Conservation (phyloP, 2,113 vertebrate genomes). For the Scortum barcoo region DNA sequence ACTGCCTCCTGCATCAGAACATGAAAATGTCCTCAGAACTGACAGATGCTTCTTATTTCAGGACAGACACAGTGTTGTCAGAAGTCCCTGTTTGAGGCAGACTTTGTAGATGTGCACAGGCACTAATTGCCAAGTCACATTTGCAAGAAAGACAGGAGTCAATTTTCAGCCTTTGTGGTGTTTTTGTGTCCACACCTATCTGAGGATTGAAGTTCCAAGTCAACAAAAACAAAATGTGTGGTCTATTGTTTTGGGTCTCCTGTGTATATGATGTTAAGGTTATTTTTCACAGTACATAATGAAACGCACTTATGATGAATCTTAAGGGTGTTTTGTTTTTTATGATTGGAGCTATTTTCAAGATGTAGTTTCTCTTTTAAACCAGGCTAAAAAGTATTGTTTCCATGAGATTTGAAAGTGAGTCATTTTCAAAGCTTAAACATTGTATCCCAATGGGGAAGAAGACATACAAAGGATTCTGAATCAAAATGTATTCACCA, state of each 20-base stretch:
- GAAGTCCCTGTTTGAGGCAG: conserved; percentile 83
- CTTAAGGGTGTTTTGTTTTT: conserved; percentile 79
- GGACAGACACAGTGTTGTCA: conserved; percentile 82
- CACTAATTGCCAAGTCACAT: conserved; percentile 87
- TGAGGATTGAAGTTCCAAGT: conserved; percentile 77
- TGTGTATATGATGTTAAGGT: conserved; percentile 79
- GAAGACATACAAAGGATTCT: conserved; percentile 75
- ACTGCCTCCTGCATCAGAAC: conserved; percentile 82
- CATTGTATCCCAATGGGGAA: conserved; percentile 70
- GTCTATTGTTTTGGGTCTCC: conserved; percentile 75
- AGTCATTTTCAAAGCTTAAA: conserved; percentile 80
- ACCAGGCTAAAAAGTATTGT: conserved; percentile 72
- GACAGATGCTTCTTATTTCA: conserved; percentile 87
- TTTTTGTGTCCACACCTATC: conserved; percentile 79
- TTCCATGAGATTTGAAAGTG: conserved; percentile 79
- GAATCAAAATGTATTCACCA: conserved; percentile 80
- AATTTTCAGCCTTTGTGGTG: conserved; percentile 79
- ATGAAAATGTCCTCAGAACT: conserved; percentile 87
- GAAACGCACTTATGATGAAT: conserved; percentile 76
- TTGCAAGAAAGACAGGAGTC: conserved; percentile 81
- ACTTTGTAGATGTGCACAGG: conserved; percentile 83
- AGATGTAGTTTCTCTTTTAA: conserved; percentile 77
- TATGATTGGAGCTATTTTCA: conserved; percentile 76
- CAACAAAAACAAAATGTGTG: conserved; percentile 80
- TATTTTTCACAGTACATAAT: conserved; percentile 74